Base-by-base conservation (phyloP, 2,113 vertebrate genomes). In the Chaetodon trifascialis region DNA sequence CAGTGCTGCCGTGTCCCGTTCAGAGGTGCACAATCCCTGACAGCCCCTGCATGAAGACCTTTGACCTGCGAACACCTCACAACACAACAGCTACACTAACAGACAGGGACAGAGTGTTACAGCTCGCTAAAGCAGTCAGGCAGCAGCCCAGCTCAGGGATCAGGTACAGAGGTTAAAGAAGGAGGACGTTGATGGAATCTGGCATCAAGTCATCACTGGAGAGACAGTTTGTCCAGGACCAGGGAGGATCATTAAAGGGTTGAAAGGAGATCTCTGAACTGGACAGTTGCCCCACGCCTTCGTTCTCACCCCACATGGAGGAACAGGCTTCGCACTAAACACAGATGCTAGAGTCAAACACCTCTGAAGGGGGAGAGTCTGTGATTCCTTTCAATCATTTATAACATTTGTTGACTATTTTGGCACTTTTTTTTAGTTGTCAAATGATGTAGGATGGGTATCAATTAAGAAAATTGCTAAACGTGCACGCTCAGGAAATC, bases 61-160 rank as follows among this genome's bases (percentile, higher is more conserved):
- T 60, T 51, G 12, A 82, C 83, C 67, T 23, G 19, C 2, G 11
- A 52, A 72, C 79, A 7, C 58, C 68, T 78, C 78, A 60, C 73
- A 16, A 68, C 54, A 77, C 68, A 86, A 2, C 58, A 30, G 74
- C 73, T 59, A 54, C 69, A 30, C 60, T 69, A 68, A 42, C 5
- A 15, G 38, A 76, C 89, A 73, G 19, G 17, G 51, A 90, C 40
- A 75, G 74, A 78, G 42, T 49, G 63, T 36, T 17, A 76, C 38
- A 71, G 76, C 65, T 72, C 56, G 62, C 62, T 83, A 52, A 54
- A 90, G 79, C 63, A 49, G 52, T 65, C 86, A 86, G 86, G 56
- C 91, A 93, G 89, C 90, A 76, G 86, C 77, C 85, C 88, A 89
- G 93, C 85, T 94, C 87, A 94, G 87, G 74, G 78, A 88, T 90